Percentiles rank a stretch among this genome's conserved stretches.
Conservation (phyloP, 92 coral and sea anemone species). For the Actinostola sp. region DNA sequence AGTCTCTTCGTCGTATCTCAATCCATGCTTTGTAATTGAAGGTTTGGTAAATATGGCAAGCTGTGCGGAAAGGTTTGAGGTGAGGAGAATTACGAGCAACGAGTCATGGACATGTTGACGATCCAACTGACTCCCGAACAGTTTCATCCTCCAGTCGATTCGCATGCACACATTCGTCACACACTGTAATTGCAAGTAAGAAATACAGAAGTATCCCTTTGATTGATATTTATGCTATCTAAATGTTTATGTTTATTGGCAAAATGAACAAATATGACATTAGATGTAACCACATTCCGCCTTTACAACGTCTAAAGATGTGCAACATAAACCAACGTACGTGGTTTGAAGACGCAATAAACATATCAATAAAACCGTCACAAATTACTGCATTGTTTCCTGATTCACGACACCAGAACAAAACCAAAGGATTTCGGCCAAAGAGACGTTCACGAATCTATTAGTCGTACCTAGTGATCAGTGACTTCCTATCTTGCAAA, state of each 20-base stretch:
- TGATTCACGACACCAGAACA: neutral
- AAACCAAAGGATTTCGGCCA: neutral
- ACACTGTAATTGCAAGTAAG: neutral
- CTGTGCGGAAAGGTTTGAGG: neutral
- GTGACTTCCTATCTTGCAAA: constrained; percentile 4
- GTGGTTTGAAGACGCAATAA: neutral
- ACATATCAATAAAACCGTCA: neutral
- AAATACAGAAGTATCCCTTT: neutral
- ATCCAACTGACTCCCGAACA: neutral
- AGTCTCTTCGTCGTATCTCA: neutral
- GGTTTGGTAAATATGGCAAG: neutral
- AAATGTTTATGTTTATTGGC: neutral
- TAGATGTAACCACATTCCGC: constrained; percentile 1
- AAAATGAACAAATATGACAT: constrained; percentile 3
- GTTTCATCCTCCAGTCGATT: neutral
- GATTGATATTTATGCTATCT: neutral
- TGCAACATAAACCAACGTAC: neutral
- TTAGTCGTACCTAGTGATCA: neutral
- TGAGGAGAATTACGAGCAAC: neutral
- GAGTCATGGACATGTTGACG: neutral
- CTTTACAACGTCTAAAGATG: constrained; percentile 6
- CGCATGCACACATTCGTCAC: neutral
- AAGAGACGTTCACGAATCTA: neutral
- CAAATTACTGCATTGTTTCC: neutral
- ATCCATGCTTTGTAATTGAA: neutral